These are phyloP conservation scores for Drosophila rhopaloa DNA, from an alignment of 1,140 invertebrate genomes.

Conservation along the genomic window DNA sequence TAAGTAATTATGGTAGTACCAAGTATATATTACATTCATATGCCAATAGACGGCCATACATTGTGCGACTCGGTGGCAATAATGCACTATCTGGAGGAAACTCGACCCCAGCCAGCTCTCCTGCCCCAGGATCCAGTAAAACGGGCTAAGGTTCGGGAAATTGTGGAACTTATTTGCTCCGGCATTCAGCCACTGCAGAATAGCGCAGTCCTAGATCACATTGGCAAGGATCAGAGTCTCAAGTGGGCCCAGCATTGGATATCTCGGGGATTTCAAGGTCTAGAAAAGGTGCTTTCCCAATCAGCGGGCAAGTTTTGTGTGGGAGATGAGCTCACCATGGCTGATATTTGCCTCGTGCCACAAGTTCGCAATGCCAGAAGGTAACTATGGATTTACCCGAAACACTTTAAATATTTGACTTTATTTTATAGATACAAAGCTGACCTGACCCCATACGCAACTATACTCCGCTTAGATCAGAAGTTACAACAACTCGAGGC, in stretches of 20 bases:
- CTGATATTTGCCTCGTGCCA: constrained; percentile 97
- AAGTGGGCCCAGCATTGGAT: constrained; percentile 98
- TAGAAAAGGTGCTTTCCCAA: constrained; percentile 93
- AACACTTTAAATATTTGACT: too few species aligned
- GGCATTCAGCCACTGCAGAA: constrained; percentile 99
- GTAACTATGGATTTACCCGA: constrained; percentile 75
- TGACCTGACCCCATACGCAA: constrained; percentile 94
- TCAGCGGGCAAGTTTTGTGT: constrained; percentile 96
- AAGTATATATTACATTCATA: too few species aligned
- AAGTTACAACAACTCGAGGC: constrained; percentile 92
- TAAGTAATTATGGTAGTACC: constrained; percentile 64
- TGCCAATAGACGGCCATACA: constrained; percentile 88
- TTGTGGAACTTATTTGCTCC: constrained; percentile 91
- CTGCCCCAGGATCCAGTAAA: constrained; percentile 93
- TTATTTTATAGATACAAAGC: constrained; percentile 90
- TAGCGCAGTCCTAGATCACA: constrained; percentile 91
- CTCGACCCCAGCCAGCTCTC: constrained; percentile 91
- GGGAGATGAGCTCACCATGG: constrained; percentile 95
- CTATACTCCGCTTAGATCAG: constrained; percentile 92
- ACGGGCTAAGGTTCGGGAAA: constrained; percentile 91
- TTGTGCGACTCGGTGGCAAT: constrained; percentile 96
- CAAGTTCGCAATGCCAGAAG: constrained; percentile 95
- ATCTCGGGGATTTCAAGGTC: constrained; percentile 92
- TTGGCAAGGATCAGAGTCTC: constrained; percentile 92
- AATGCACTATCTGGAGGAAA: constrained; percentile 97